These are phyloP conservation scores for Anagrus nilaparvatae DNA, from an alignment of 1,140 invertebrate species.

Conservation along the genomic window DNA sequence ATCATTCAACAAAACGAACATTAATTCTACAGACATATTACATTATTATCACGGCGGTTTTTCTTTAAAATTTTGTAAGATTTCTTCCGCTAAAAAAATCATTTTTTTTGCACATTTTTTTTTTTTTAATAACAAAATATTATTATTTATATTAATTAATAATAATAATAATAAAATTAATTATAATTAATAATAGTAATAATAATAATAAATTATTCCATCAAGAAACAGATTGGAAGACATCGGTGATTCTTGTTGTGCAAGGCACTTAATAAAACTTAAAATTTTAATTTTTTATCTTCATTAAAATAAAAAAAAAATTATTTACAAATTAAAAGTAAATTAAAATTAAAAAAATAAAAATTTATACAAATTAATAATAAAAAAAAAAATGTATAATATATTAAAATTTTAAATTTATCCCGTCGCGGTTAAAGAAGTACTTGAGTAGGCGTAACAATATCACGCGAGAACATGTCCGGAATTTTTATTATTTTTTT, in stretches of 20 bases:
- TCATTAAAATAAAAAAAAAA: slow-evolving; percentile 22
- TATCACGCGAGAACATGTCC: slow-evolving; percentile 14
- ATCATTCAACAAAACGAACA: too few relatives aligned
- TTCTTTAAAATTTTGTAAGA: too few relatives aligned
- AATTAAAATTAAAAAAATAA: neutral
- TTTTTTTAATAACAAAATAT: too few relatives aligned
- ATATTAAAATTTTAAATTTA: neutral
- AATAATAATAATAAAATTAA: slow-evolving; percentile 18
- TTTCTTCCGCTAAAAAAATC: too few relatives aligned
- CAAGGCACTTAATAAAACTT: slow-evolving; percentile 40
- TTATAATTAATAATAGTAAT: slow-evolving; percentile 17
- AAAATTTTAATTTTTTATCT: too few relatives aligned
- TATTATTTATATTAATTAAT: too few relatives aligned
- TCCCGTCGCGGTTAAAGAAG: neutral
- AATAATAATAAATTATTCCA: slow-evolving; percentile 18
- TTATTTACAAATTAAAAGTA: slow-evolving; percentile 24
- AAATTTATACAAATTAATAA: neutral
- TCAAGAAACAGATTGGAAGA: slow-evolving; percentile 40
- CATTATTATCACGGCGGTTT: too few relatives aligned
- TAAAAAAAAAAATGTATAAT: slow-evolving; percentile 3
- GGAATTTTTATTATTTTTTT: slow-evolving; percentile 5
- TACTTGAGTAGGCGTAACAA: slow-evolving; percentile 5
- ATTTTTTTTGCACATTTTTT: too few relatives aligned
- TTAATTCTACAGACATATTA: too few relatives aligned
- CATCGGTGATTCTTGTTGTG: slow-evolving; percentile 42